Percentiles rank a stretch among this genome's conserved stretches.
phyloP scores from a whole-genome alignment of 2,888 invertebrate species.

The Scaptomyza polygonia region DNA sequence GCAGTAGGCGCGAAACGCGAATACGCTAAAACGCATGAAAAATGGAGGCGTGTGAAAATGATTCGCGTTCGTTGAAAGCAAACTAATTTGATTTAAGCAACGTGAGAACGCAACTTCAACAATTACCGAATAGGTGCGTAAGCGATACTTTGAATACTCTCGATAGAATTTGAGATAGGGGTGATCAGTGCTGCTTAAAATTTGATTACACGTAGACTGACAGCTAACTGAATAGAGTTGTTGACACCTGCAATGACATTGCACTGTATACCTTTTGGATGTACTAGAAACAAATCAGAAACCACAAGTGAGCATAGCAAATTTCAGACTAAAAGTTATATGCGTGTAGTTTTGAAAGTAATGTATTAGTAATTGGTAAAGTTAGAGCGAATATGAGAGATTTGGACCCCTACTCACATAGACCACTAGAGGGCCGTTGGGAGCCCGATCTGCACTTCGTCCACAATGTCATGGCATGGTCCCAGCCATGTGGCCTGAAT shows the following conservation, averaged over 20 bases:
- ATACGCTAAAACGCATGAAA: slow-evolving; percentile 44
- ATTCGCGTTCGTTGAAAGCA: slow-evolving; percentile 43
- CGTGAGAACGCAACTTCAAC: slow-evolving; percentile 54
- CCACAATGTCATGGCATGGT: too few relatives aligned
- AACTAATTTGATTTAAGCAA: slow-evolving; percentile 52
- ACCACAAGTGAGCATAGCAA: too few relatives aligned
- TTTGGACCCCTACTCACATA: too few relatives aligned
- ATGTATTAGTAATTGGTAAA: too few relatives aligned
- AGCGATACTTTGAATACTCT: slow-evolving; percentile 33
- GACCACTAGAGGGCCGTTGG: too few relatives aligned
- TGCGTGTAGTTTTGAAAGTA: not conserved
- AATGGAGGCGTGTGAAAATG: slow-evolving; percentile 62
- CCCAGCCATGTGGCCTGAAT: too few relatives aligned
- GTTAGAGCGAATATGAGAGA: too few relatives aligned
- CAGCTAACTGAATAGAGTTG: slow-evolving; percentile 46
- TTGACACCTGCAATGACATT: slow-evolving; percentile 1
- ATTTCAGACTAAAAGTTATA: not conserved
- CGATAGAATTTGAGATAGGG: slow-evolving; percentile 13
- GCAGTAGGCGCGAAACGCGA: slow-evolving; percentile 55
- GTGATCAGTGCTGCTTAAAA: slow-evolving; percentile 54
- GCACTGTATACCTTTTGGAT: not conserved
- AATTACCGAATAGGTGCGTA: slow-evolving; percentile 51
- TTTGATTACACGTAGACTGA: slow-evolving; percentile 47
- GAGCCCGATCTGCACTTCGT: too few relatives aligned
- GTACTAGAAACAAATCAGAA: not conserved